Percentiles rank a stretch among this genome's conserved stretches.
Evolutionary conservation across 2,113 vertebrate species (phyloP).

Genomic region (Epinephelus moara): DNA sequence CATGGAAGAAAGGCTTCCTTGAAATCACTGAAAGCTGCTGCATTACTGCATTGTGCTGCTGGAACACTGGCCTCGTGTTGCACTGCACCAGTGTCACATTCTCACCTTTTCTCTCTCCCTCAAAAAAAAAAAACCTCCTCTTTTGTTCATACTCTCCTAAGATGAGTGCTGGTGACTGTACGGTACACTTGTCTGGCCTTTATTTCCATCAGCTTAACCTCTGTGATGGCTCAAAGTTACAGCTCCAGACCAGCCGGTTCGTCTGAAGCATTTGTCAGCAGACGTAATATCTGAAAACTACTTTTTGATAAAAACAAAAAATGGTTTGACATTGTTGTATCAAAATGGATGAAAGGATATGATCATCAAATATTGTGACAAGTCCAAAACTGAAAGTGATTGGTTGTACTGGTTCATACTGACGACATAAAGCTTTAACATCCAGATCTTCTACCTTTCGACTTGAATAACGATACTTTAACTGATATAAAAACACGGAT

Average conservation of each 20-base stretch:
- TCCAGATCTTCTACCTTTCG: not conserved
- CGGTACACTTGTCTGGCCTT: not conserved
- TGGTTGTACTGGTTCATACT: not conserved
- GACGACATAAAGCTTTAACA: not conserved
- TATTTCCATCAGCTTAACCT: not conserved
- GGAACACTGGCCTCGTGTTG: not conserved
- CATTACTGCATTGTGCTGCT: not conserved
- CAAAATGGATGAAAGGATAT: not conserved
- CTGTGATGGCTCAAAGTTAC: not conserved
- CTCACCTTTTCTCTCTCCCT: not conserved
- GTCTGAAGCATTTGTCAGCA: not conserved
- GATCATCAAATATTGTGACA: not conserved
- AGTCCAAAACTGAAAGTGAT: not conserved
- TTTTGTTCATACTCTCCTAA: too few relatives aligned
- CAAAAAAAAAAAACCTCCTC: too few relatives aligned
- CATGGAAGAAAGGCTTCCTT: conserved; percentile 18
- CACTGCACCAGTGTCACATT: not conserved
- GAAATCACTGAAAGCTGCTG: conserved; percentile 22
- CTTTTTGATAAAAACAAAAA: too few relatives aligned
- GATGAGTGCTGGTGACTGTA: not conserved
- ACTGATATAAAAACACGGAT: too few relatives aligned
- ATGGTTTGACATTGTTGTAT: not conserved
- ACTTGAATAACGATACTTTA: too few relatives aligned
- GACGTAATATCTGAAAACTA: too few relatives aligned
- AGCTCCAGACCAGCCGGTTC: not conserved